phyloP scores from a whole-genome alignment of 2,113 vertebrate genomes.

The Protomyctophum bolini region DNA sequence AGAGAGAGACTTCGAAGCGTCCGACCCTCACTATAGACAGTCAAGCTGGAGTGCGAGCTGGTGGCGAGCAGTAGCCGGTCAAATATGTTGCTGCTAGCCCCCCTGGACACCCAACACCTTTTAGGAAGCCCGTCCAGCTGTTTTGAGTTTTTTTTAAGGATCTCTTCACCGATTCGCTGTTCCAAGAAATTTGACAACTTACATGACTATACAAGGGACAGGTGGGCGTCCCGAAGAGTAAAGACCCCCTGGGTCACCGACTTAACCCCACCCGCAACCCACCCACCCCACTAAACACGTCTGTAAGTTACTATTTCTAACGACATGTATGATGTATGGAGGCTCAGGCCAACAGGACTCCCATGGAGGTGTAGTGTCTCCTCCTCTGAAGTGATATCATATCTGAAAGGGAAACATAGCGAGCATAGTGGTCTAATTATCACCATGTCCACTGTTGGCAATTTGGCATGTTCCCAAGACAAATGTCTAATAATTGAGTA shows the following conservation, averaged over 20 bases:
- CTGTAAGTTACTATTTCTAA: slow-evolving; percentile 75
- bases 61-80: slow-evolving; percentile 72
- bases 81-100: slow-evolving; percentile 88
- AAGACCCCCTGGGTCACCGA: not conserved
- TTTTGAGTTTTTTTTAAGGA: slow-evolving; percentile 75
- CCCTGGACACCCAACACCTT: slow-evolving; percentile 87
- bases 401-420: slow-evolving; percentile 5
- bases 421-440: slow-evolving; percentile 23
- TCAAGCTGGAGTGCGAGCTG: slow-evolving; percentile 84
- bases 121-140: slow-evolving; percentile 82
- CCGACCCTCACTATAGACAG: slow-evolving; percentile 72
- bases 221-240: slow-evolving; percentile 62
- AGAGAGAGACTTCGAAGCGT: slow-evolving; percentile 61
- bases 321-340: slow-evolving; percentile 33
- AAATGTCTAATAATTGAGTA: no score
- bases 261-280: slow-evolving; percentile 32
- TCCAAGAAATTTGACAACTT: slow-evolving; percentile 81
- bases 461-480: no score
- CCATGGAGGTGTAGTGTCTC: slow-evolving; percentile 12
- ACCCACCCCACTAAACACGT: slow-evolving; percentile 42
- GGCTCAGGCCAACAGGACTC: slow-evolving; percentile 18
- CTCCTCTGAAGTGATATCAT: not conserved
- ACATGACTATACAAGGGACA: slow-evolving; percentile 85
- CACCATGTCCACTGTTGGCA: not conserved
- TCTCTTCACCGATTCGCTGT: slow-evolving; percentile 84